phyloP scores from a whole-genome alignment of 2,797 vertebrate genomes.

The Spinus olivaceus region DNA sequence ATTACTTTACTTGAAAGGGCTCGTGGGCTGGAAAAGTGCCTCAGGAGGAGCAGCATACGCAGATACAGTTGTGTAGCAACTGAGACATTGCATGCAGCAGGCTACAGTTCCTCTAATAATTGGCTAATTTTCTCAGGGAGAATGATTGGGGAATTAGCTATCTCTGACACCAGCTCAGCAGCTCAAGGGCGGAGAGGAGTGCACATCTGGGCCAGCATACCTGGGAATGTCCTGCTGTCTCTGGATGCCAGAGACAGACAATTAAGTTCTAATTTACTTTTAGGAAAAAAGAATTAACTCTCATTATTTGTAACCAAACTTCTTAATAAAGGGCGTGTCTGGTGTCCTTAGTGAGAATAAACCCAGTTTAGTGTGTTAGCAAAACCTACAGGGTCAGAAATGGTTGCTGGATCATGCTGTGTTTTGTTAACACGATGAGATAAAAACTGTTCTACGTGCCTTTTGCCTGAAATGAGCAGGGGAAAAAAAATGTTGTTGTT shows the following conservation, averaged over 20 bases:
- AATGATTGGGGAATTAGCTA: background rate
- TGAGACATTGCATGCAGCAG: background rate
- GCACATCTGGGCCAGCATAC: background rate
- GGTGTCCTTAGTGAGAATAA: background rate
- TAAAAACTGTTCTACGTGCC: background rate
- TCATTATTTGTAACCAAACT: background rate
- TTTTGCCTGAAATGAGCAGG: background rate
- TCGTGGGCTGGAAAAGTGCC: background rate
- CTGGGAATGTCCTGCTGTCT: background rate
- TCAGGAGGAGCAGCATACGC: background rate
- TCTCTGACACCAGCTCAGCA: background rate
- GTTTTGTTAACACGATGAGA: background rate
- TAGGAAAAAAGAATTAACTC: background rate
- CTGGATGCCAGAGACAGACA: background rate
- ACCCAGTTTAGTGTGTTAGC: background rate
- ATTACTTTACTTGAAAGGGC: background rate
- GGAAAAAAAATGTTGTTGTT: too few relatives aligned
- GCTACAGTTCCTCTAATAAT: background rate
- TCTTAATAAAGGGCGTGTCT: background rate
- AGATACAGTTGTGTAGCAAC: background rate
- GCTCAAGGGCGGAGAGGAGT: background rate
- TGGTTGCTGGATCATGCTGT: background rate
- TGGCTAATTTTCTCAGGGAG: background rate
- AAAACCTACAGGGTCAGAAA: background rate
- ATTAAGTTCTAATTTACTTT: background rate